Evolutionary conservation across 2,113 vertebrate species (phyloP), one percentile per base, ranked within the genome.

Genomic region (Drymodes brunneopygia): DNA sequence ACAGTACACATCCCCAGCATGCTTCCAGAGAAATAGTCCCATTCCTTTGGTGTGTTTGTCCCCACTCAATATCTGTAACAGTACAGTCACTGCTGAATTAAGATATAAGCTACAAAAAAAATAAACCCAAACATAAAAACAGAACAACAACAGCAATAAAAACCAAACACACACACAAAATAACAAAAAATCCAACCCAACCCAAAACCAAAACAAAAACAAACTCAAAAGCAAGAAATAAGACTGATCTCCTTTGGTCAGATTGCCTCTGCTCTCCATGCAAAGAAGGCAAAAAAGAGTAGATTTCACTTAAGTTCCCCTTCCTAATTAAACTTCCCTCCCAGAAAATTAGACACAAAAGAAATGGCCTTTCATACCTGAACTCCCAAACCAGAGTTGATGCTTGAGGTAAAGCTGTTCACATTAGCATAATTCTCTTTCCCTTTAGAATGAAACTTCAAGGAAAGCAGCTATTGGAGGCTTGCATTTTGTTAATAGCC

Each of bases 141-240:
- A 29, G 22, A 36, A 24, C 19, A 33, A 21, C 2, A 33, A n/a
- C 10, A 50, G 3, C 6, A 81, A 40, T 17, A 35, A 42, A 65
- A 71, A 11, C 3, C 24, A 40, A 23, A 42, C 15, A 36, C 9
- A 31, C 9, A 35, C 10, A 36, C 11, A 35, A 42, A 31, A 35
- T 24, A 57, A 42, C 6, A 31, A 64, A 44, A 35, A 15, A 15
- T 27, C 21, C 22, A 22, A 6, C 27, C 4, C 6, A 35, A 40
- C 40, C 2, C 25, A 4, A 23, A 10, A 8, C 1, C 3, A 28
- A 65, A 65, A 4, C 7, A 35, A 75, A 57, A 24, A 1, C 36
- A 58, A 27, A 36, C 9, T 38, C 36, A 78, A 45, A 51, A n/a
- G 6, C 14, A 12, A 57, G 23, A 45, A 28, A 62, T 5, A 70